Percentiles rank a stretch among this genome's conserved stretches.
Evolutionary conservation across 2,113 vertebrate genomes (phyloP).

Genomic region (Cephalopterus ornatus): DNA sequence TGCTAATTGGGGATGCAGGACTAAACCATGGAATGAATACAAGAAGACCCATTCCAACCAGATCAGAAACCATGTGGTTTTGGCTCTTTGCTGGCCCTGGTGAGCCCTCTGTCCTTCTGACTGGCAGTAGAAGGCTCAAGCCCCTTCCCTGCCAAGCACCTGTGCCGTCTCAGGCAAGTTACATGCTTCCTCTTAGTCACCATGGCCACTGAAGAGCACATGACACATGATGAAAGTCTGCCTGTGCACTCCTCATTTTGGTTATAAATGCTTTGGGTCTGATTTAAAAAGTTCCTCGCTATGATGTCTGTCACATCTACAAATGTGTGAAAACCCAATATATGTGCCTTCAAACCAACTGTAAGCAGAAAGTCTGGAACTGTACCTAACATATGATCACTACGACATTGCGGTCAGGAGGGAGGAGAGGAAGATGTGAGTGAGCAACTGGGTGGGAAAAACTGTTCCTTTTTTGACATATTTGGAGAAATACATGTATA

Average conservation of each 20-base stretch:
- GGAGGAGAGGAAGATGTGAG: not conserved
- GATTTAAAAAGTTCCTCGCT: not conserved
- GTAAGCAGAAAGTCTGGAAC: not conserved
- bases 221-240: not conserved
- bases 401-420: not conserved
- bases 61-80: not conserved
- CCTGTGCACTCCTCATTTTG: not conserved
- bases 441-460: not conserved
- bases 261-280: not conserved
- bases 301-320: not conserved
- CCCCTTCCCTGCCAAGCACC: not conserved
- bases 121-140: not conserved
- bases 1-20: not conserved
- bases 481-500: not conserved
- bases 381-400: not conserved
- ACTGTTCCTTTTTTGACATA: not conserved
- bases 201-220: not conserved
- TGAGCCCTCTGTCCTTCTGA: not conserved
- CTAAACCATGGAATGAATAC: not conserved
- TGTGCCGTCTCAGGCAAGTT: not conserved
- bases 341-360: not conserved
- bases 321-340: not conserved
- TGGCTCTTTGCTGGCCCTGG: fast-evolving
- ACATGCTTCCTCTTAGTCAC: not conserved
- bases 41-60: not conserved